Evolutionary conservation across 2,888 invertebrate species (phyloP).

Genomic region (Gastrophysa polygoni): DNA sequence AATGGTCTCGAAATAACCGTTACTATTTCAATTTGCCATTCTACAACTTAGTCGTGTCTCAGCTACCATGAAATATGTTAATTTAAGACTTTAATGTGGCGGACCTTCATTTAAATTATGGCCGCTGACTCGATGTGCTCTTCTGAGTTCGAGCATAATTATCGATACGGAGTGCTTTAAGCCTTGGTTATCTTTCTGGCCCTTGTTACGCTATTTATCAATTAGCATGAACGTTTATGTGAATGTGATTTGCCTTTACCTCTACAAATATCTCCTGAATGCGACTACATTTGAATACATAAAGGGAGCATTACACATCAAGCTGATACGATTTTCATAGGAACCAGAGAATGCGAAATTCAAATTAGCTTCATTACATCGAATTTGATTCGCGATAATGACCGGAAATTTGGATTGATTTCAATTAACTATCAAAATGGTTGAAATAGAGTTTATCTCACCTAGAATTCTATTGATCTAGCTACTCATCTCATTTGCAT

Average conservation of each 20-base stretch:
- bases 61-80: constrained; percentile 43
- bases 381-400: not conserved
- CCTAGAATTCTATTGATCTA: no score
- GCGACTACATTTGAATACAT: not conserved
- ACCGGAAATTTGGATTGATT: not conserved
- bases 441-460: no score
- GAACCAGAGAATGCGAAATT: not conserved
- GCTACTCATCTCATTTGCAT: no score
- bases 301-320: not conserved
- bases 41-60: constrained; percentile 36
- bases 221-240: not conserved
- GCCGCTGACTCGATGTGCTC: not conserved
- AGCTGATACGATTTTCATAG: not conserved
- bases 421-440: no score
- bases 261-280: not conserved
- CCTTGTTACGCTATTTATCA: not conserved
- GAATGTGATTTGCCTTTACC: not conserved
- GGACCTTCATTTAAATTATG: constrained; percentile 11
- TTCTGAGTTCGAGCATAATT: not conserved
- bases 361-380: not conserved
- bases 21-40: constrained; percentile 54
- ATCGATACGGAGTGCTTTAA: not conserved
- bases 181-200: not conserved
- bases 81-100: constrained; percentile 34
- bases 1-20: constrained; percentile 50